These are phyloP conservation scores for Anguilla obscura DNA, from an alignment of 2,797 vertebrate genomes.

Conservation along the genomic window DNA sequence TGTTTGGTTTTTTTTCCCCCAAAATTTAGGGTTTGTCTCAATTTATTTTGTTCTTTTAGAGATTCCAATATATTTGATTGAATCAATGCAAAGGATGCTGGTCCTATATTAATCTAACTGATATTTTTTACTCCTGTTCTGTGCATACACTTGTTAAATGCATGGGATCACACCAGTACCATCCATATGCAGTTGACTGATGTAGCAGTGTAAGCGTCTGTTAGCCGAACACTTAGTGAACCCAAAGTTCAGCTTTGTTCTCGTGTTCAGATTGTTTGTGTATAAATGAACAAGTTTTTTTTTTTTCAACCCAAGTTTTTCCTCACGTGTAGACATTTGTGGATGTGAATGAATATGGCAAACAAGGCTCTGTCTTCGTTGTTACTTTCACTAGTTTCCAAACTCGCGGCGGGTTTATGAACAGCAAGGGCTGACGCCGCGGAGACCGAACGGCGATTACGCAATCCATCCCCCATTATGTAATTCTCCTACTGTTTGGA, in stretches of 20 bases:
- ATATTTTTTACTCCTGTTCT: neutral
- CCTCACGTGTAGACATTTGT: neutral
- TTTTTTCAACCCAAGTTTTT: neutral
- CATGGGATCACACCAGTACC: no score
- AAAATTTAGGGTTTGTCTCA: neutral
- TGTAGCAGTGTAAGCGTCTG: neutral
- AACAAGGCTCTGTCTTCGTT: neutral
- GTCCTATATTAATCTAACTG: neutral
- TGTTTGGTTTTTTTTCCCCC: neutral
- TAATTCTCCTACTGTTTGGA: neutral
- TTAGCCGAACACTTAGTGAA: neutral
- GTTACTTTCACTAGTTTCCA: neutral
- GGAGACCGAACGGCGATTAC: neutral
- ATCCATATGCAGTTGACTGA: neutral
- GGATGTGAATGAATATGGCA: neutral
- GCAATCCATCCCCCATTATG: constrained; percentile 8
- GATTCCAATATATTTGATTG: neutral
- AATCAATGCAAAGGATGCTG: neutral
- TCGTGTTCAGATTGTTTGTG: neutral
- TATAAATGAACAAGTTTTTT: neutral
- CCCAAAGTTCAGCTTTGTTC: neutral
- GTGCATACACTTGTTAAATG: neutral
- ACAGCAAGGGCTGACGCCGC: neutral
- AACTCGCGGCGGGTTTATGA: neutral
- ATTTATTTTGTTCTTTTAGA: neutral